These are phyloP conservation scores for Bugulina stolonifera DNA, from an alignment of 2,888 invertebrate species.

Conservation along the genomic window DNA sequence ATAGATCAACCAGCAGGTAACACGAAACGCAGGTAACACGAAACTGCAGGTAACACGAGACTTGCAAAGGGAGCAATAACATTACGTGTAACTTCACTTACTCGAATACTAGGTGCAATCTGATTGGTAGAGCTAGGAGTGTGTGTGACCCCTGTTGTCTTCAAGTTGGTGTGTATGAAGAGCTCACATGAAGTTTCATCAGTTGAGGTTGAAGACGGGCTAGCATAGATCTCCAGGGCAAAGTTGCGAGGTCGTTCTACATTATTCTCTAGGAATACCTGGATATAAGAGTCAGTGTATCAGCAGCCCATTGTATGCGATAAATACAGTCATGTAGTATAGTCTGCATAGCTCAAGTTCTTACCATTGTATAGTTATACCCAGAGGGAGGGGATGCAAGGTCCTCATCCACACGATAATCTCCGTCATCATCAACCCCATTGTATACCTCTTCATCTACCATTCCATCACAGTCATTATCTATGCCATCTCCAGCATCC, in stretches of 20 bases:
- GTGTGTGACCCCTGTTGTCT: no score
- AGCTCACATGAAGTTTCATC: no score
- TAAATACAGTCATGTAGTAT: background rate
- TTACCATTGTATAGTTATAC: slow-evolving; percentile 2
- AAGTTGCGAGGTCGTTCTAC: slow-evolving; percentile 20
- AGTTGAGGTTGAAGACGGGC: no score
- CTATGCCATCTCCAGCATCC: slow-evolving; percentile 11
- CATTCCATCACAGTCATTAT: slow-evolving; percentile 22
- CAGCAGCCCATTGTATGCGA: background rate
- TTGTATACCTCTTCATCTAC: slow-evolving; percentile 16
- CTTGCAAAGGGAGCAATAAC: no score
- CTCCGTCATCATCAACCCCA: slow-evolving; percentile 19
- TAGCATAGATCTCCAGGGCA: slow-evolving; percentile 15
- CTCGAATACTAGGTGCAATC: no score
- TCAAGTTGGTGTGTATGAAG: no score
- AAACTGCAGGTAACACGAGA: no score
- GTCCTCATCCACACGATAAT: slow-evolving; percentile 13
- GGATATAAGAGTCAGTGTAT: background rate
- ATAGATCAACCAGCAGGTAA: no score
- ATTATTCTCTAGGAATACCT: slow-evolving; percentile 19
- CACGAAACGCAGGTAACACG: no score
- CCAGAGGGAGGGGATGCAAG: background rate
- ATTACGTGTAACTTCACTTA: no score
- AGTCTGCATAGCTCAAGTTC: no score
- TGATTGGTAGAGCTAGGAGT: no score